Base-by-base conservation (phyloP, 2,113 vertebrate species). In the Hippopotamus amphibius region DNA sequence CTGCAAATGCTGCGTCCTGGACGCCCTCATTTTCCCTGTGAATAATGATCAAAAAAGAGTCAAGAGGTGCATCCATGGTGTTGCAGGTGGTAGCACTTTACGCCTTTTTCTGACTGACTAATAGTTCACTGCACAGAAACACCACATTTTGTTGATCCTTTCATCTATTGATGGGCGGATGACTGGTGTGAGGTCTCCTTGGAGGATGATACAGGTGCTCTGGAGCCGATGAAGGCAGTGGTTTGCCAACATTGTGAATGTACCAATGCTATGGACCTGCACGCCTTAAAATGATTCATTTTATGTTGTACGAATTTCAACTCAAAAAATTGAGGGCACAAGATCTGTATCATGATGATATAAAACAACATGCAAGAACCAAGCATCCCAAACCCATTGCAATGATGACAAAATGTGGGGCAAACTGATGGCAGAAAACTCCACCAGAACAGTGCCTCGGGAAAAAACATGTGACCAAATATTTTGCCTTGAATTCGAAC, bases 161-260 rank as follows among this genome's bases (percentile, higher is more conserved):
- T 91, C 22, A 3, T 65, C 53, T 79, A 10, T 15, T 33, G 7
- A 28, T 28, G 69, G 11, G n/a, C 17, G 7, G 2, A 37, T 79
- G 46, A 50, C 21, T 33, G 43, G 5, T 4, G 15, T 77, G 16
- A 65, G 8, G 41, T 30, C 26, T 66, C n/a, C 22, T 37, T 28
- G 46, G 28, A 71, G 7, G 15, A 1, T 8, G 50, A 37, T 7
- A 13, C 48, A 69, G 74, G 50, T 57, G 26, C 19, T 89, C 83
- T 28, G 24, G n/a, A 41, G 41, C 7, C 17, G 4, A 9, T 1
- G 30, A 12, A 81, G 63, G 21, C 12, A 0, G 7, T 1, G 1
- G 16, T 19, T 53, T 16, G 26, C 21, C 43, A 19, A 24, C 17
- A 41, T 22, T 63, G 55, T 30, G 55, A 48, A 11, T 50, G 6